Evolutionary conservation across 2,888 invertebrate species (phyloP).

Genomic region (Rhaphigaster nebulosa): DNA sequence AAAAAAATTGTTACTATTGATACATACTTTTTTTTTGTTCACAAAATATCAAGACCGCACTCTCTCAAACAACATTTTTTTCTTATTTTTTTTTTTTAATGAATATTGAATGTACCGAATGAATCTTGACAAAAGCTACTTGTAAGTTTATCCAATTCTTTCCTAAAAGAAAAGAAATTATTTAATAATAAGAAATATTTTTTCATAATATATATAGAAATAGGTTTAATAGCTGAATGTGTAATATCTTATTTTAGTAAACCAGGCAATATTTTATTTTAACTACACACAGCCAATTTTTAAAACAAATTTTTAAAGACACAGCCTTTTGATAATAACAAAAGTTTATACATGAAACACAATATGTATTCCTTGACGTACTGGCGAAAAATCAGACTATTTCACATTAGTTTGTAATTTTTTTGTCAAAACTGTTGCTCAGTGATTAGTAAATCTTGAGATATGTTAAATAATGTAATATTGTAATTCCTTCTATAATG

Average conservation of each 20-base stretch:
- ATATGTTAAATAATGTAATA: background rate
- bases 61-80: background rate
- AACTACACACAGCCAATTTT: background rate
- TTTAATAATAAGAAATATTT: background rate
- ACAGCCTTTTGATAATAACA: background rate
- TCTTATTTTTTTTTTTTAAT: background rate
- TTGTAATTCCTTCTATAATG: background rate
- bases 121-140: background rate
- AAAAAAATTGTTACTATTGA: slow-evolving; percentile 48
- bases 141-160: background rate
- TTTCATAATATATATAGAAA: background rate
- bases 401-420: background rate
- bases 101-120: background rate
- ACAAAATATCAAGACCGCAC: slow-evolving; percentile 44
- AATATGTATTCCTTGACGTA: background rate
- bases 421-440: background rate
- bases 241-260: background rate
- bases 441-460: background rate
- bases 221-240: background rate
- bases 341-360: background rate
- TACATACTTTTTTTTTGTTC: slow-evolving; percentile 13
- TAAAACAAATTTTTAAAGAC: background rate
- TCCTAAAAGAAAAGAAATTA: background rate
- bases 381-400: background rate
- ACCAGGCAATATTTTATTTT: background rate